Conservation (phyloP, 2,113 vertebrate species). For the Gambusia affinis region DNA sequence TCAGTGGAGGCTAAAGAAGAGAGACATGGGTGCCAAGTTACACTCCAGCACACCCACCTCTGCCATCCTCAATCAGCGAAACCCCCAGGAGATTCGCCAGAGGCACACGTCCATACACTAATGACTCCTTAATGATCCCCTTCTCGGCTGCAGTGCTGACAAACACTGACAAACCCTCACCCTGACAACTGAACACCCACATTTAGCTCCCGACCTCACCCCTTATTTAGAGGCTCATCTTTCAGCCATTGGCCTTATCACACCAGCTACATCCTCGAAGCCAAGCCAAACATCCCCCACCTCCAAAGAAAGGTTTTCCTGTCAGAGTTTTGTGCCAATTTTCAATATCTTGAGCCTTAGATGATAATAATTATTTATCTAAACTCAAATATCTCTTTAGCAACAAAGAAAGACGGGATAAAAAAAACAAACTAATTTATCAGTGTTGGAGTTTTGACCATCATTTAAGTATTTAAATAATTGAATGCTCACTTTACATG, state of each 20-base stretch:
- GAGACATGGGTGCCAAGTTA: slow-evolving; percentile 40
- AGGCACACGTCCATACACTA: slow-evolving; percentile 66
- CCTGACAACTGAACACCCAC: slow-evolving; percentile 72
- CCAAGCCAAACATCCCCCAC: not conserved
- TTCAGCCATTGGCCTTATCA: slow-evolving; percentile 55
- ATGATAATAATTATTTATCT: no score
- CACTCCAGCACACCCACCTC: slow-evolving; percentile 38
- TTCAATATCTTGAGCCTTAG: no score
- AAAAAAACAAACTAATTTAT: no score
- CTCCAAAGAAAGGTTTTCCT: slow-evolving; percentile 21
- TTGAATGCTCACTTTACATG: no score
- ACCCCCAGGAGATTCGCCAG: slow-evolving; percentile 37
- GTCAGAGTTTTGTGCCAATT: no score
- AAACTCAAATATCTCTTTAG: no score
- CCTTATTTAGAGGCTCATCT: slow-evolving; percentile 60
- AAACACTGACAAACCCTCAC: slow-evolving; percentile 64
- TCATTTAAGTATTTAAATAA: no score
- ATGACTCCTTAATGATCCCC: slow-evolving; percentile 71
- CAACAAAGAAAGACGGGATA: no score
- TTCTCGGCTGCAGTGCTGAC: slow-evolving; percentile 57
- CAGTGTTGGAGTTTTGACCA: no score
- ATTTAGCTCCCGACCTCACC: slow-evolving; percentile 52
- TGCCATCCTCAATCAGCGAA: slow-evolving; percentile 55
- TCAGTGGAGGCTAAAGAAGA: slow-evolving; percentile 38
- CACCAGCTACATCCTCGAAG: slow-evolving; percentile 26